phyloP scores from a whole-genome alignment of 2,888 invertebrate species.

The Hirtodrosophila duncani region DNA sequence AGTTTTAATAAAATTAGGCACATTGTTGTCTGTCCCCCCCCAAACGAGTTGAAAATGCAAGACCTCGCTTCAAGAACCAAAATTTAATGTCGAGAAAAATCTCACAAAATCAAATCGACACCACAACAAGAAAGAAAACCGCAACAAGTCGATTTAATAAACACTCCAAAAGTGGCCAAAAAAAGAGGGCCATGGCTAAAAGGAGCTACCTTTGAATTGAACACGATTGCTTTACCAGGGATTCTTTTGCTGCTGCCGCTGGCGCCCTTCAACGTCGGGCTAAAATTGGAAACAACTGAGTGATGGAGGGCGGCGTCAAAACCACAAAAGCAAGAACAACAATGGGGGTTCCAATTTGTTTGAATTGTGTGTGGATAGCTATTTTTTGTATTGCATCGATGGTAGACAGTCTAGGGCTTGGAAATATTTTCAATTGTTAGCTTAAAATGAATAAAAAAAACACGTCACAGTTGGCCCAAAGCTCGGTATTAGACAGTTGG shows the following conservation, averaged over 20 bases:
- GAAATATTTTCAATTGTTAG: constrained; percentile 54
- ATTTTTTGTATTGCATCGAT: constrained; percentile 31
- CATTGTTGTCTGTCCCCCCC: too few species aligned
- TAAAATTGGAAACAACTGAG: constrained; percentile 5
- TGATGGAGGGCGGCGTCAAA: constrained; percentile 28
- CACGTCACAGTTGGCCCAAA: constrained; percentile 17
- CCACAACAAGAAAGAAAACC: constrained; percentile 29
- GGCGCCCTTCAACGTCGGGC: neutral
- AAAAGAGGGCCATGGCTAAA: constrained; percentile 18
- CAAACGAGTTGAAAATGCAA: constrained; percentile 11
- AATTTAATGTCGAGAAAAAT: constrained; percentile 28
- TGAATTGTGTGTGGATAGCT: constrained; percentile 41
- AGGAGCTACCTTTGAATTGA: constrained; percentile 57
- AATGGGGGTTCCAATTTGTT: constrained; percentile 43
- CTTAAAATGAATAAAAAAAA: constrained; percentile 31
- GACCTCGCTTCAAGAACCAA: neutral
- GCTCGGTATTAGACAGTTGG: too few species aligned
- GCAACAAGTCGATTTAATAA: constrained; percentile 60
- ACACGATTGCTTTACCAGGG: constrained; percentile 16
- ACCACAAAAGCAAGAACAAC: constrained; percentile 25
- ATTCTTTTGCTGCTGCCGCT: constrained; percentile 5
- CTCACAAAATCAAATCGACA: constrained; percentile 9
- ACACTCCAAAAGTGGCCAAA: constrained; percentile 28
- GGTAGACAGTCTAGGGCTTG: neutral
- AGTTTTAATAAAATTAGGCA: too few species aligned